phyloP scores from a whole-genome alignment of 2,113 vertebrate genomes.

The Forbesichthys papilliferus region DNA sequence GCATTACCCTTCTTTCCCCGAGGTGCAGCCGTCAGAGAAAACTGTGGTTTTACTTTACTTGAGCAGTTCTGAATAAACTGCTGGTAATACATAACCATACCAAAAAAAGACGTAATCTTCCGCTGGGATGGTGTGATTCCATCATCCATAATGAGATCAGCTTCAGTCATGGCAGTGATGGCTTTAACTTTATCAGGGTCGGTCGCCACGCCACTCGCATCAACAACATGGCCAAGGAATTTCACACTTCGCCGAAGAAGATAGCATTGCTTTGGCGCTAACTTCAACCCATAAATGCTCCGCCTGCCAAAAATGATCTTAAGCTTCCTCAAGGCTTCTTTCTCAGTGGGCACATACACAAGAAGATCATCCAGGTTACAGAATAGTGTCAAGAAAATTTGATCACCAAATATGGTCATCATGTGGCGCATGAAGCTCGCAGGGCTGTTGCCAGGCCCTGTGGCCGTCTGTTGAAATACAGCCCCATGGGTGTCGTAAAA shows the following conservation, averaged over 20 bases:
- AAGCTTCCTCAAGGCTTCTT: too few species aligned
- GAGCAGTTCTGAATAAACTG: neutral
- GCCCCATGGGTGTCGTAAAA: too few species aligned
- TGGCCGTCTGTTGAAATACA: too few species aligned
- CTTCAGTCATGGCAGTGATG: neutral
- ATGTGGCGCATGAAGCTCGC: constrained; percentile 23
- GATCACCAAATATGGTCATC: constrained; percentile 24
- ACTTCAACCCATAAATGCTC: too few species aligned
- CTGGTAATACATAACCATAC: constrained; percentile 3
- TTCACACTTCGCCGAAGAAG: too few species aligned
- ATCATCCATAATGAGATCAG: neutral
- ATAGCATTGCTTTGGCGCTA: too few species aligned
- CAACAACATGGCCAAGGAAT: too few species aligned
- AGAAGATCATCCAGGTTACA: constrained; percentile 13
- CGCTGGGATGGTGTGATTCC: neutral
- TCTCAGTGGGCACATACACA: too few species aligned
- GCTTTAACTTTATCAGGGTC: neutral
- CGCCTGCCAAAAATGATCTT: too few species aligned
- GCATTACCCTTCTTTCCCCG: neutral
- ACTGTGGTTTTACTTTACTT: neutral
- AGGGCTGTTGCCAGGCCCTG: constrained; percentile 4
- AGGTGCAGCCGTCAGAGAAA: neutral
- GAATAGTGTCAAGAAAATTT: constrained; percentile 21
- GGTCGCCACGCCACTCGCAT: neutral
- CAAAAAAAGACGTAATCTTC: neutral